Conservation (phyloP, 2,113 vertebrate genomes). For the Panthera uncia region DNA sequence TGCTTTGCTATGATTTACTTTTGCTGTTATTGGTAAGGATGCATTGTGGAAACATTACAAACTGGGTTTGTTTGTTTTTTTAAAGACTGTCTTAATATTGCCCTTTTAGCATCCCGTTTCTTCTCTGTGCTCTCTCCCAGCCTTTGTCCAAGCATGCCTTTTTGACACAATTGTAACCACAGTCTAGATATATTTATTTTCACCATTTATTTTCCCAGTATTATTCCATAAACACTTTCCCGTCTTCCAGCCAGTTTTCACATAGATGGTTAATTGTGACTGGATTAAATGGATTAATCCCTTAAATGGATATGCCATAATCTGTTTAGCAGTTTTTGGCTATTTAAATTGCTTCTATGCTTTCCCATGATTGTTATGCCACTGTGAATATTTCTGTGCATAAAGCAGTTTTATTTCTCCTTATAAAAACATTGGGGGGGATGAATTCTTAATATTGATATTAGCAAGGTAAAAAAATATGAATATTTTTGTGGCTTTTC, state of each 20-base stretch:
- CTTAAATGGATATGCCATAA: constrained; percentile 7
- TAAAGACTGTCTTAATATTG: neutral
- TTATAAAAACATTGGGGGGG: neutral
- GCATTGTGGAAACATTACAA: neutral
- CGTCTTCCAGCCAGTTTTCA: neutral
- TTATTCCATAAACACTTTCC: neutral
- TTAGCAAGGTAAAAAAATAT: neutral
- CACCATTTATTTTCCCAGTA: neutral
- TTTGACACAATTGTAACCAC: neutral
- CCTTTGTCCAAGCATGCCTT: neutral
- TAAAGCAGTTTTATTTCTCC: neutral
- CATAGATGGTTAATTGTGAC: neutral
- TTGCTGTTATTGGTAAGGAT: neutral
- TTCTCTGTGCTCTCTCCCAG: neutral
- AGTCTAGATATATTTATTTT: neutral
- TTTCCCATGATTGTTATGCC: neutral
- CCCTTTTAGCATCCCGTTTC: neutral
- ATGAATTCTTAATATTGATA: neutral
- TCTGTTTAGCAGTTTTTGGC: constrained; percentile 20
- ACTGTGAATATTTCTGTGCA: neutral
- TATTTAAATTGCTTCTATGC: constrained; percentile 1
- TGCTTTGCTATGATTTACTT: neutral
- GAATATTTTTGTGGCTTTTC: neutral
- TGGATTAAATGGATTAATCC: constrained; percentile 16
- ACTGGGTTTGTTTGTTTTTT: neutral